phyloP scores from a whole-genome alignment of 2,888 invertebrate species.

The Frankliniella intonsa region DNA sequence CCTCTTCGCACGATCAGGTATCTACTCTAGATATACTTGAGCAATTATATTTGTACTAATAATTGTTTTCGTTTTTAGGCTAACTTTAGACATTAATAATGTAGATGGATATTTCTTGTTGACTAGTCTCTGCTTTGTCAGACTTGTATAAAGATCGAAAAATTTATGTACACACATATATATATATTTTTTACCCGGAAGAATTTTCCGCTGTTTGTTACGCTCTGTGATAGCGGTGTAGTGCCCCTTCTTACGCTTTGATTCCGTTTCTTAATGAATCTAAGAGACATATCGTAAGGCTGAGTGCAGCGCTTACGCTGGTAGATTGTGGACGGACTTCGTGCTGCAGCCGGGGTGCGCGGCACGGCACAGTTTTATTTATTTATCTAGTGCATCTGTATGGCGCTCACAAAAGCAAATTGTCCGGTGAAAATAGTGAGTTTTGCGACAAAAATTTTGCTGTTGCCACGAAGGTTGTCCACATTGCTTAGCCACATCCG shows the following conservation, averaged over 20 bases:
- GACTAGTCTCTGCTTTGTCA: constrained; percentile 23
- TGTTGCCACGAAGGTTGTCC: too few relatives aligned
- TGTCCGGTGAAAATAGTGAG: too few relatives aligned
- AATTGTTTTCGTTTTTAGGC: background rate
- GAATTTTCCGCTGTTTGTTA: constrained; percentile 4
- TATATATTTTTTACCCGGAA: constrained; percentile 25
- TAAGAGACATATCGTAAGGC: constrained; percentile 1
- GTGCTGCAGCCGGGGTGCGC: too few relatives aligned
- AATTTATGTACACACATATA: background rate
- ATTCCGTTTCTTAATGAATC: background rate
- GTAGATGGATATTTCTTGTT: background rate
- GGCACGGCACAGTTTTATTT: too few relatives aligned
- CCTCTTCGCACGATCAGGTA: constrained; percentile 1
- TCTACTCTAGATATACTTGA: constrained; percentile 17
- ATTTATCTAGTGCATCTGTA: too few relatives aligned
- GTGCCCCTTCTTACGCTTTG: background rate
- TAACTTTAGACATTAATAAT: background rate
- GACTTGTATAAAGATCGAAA: background rate
- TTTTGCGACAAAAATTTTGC: too few relatives aligned
- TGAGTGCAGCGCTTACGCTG: too few relatives aligned
- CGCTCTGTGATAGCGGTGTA: constrained; percentile 24
- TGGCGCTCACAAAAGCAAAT: too few relatives aligned
- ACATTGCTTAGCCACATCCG: too few relatives aligned
- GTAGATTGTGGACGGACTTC: too few relatives aligned
- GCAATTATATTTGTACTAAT: constrained; percentile 23